These are phyloP conservation scores for Orientallactaga bullata DNA, from an alignment of 2,113 vertebrate species.

Conservation along the genomic window DNA sequence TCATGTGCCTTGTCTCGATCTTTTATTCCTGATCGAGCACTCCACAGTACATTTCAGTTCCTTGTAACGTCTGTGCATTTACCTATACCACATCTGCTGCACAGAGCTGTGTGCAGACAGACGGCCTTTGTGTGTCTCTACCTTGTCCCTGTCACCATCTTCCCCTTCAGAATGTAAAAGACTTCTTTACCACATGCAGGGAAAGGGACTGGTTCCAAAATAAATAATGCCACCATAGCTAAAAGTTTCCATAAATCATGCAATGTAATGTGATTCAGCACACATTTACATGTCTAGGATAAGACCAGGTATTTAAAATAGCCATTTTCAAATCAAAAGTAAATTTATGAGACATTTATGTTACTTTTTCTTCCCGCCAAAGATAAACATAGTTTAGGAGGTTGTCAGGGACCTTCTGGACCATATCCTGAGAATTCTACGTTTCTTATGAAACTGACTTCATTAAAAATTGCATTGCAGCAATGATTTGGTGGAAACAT, in stretches of 20 bases:
- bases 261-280: not conserved
- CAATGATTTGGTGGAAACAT: conserved; percentile 17
- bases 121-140: not conserved
- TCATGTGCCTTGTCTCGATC: not conserved
- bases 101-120: not conserved
- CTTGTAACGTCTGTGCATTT: not conserved
- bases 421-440: conserved; percentile 7
- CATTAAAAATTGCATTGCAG: conserved; percentile 7
- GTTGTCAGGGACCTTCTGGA: conserved; percentile 27
- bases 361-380: conserved; percentile 8
- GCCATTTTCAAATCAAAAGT: conserved; percentile 47
- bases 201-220: conserved; percentile 33
- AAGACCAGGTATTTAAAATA: conserved; percentile 41
- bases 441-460: conserved; percentile 23
- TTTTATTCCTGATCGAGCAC: conserved; percentile 35
- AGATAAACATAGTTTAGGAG: conserved; percentile 29
- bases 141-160: not conserved
- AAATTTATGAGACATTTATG: conserved; percentile 14
- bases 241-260: conserved; percentile 40
- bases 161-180: not conserved
- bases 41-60: not conserved
- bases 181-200: not conserved
- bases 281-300: not conserved
- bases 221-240: conserved; percentile 29
- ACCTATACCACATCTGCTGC: not conserved